These are phyloP conservation scores for Micromussa lordhowensis DNA, from an alignment of 92 coral and sea anemone genomes.

Conservation along the genomic window DNA sequence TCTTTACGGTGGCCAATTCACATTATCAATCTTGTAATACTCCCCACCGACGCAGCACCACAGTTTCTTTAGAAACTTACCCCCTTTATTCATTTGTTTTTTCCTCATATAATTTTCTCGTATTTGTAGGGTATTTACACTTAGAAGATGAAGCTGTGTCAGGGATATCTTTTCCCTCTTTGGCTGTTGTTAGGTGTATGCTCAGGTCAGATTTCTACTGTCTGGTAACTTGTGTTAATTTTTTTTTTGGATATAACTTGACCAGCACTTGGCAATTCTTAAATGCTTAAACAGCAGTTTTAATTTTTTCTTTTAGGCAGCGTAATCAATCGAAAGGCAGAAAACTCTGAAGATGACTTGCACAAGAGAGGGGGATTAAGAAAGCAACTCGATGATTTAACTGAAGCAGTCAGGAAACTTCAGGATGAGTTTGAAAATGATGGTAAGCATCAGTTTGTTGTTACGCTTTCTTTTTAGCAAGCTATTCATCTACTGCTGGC, in stretches of 20 bases:
- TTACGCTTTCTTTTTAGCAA: too few species aligned
- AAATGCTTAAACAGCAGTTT: not conserved
- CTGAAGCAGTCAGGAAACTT: slow-evolving; percentile 1
- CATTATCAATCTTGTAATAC: too few species aligned
- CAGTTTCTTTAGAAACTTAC: too few species aligned
- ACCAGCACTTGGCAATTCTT: not conserved
- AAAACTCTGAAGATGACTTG: not conserved
- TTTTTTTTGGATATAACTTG: not conserved
- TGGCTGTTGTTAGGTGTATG: not conserved
- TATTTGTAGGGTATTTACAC: not conserved
- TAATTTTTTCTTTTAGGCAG: slow-evolving; percentile 5
- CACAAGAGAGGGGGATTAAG: not conserved
- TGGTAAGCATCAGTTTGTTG: not conserved
- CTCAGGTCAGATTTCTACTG: not conserved
- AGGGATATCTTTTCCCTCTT: not conserved
- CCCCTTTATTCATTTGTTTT: too few species aligned
- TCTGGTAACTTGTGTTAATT: not conserved
- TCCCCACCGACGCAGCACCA: too few species aligned
- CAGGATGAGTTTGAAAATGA: slow-evolving; percentile 4
- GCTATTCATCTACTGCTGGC: too few species aligned
- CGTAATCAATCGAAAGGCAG: not conserved
- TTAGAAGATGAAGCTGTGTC: slow-evolving; percentile 5
- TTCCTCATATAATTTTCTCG: not conserved
- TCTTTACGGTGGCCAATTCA: too few species aligned
- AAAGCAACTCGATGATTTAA: not conserved